Percentiles rank a stretch among this genome's conserved stretches.
These are phyloP conservation scores for Heptranchias perlo DNA, from an alignment of 2,113 vertebrate species.

Conservation along the genomic window DNA sequence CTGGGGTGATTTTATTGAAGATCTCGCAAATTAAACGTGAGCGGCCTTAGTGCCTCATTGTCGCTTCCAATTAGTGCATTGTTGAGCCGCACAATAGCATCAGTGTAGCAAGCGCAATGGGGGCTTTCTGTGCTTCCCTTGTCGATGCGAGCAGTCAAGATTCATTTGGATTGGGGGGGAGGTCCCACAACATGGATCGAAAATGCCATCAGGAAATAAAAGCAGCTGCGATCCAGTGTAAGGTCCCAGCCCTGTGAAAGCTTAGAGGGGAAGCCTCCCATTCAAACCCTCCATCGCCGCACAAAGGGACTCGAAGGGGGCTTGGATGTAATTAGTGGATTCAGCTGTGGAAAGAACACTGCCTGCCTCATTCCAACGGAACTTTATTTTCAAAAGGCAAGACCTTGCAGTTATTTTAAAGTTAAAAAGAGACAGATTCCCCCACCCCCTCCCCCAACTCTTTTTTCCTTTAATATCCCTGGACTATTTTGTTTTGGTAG, in stretches of 20 bases:
- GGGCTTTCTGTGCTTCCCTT: slow-evolving; percentile 85
- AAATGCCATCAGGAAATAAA: slow-evolving; percentile 80
- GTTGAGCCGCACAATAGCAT: slow-evolving; percentile 81
- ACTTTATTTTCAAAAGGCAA: slow-evolving; percentile 22
- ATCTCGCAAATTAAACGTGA: slow-evolving; percentile 71
- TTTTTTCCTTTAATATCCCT: background rate
- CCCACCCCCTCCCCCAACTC: too few relatives aligned
- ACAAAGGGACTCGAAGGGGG: slow-evolving; percentile 54
- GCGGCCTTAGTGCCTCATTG: slow-evolving; percentile 70
- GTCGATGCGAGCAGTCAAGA: slow-evolving; percentile 87
- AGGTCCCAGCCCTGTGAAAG: slow-evolving; percentile 56
- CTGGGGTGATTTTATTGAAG: slow-evolving; percentile 53
- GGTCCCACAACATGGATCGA: slow-evolving; percentile 72
- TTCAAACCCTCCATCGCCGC: slow-evolving; percentile 51
- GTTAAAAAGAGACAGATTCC: background rate
- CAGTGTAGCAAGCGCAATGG: slow-evolving; percentile 76
- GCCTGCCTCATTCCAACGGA: slow-evolving; percentile 45
- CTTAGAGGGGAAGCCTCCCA: slow-evolving; percentile 54
- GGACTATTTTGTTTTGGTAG: background rate
- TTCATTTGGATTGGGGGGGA: slow-evolving; percentile 73
- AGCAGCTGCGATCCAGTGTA: slow-evolving; percentile 60
- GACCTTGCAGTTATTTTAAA: slow-evolving; percentile 10
- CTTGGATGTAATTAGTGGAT: slow-evolving; percentile 69
- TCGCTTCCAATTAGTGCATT: slow-evolving; percentile 94
- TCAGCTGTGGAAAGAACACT: slow-evolving; percentile 58